These are phyloP conservation scores for Tamandua tetradactyla DNA, from an alignment of 2,797 vertebrate species.

Conservation along the genomic window DNA sequence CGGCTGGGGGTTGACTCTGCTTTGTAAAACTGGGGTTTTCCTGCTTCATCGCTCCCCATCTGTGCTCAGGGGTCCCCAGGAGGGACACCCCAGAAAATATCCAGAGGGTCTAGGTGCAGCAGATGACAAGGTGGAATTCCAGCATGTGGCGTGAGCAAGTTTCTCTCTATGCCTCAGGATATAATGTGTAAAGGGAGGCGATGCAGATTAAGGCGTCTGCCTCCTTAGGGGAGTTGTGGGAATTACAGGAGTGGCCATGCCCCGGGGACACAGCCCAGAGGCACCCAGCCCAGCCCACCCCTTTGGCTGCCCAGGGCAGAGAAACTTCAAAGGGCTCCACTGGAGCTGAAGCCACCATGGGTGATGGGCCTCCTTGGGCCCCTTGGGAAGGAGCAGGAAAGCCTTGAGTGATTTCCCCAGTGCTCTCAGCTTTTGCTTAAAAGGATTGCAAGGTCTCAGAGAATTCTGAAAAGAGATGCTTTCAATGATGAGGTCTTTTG, in stretches of 20 bases:
- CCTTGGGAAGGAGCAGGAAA: neutral
- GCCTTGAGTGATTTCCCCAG: neutral
- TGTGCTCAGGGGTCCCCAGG: neutral
- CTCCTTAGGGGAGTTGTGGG: neutral
- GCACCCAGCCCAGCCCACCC: neutral
- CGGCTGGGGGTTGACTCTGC: neutral
- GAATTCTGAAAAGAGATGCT: neutral
- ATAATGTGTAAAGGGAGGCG: neutral
- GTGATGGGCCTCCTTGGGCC: neutral
- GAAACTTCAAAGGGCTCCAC: too few relatives aligned
- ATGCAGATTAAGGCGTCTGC: rapidly evolving
- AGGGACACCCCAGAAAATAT: rapidly evolving
- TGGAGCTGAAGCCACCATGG: neutral
- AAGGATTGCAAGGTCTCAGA: neutral
- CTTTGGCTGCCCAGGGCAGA: neutral
- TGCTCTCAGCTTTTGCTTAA: neutral
- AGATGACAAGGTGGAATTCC: neutral
- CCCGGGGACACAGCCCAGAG: rapidly evolving
- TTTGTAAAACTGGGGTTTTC: neutral
- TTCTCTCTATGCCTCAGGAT: neutral
- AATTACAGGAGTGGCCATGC: neutral
- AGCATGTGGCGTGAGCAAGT: neutral
- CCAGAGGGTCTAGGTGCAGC: neutral
- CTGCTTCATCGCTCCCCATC: neutral
- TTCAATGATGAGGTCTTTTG: neutral